Evolutionary conservation across 2,797 vertebrate species (phyloP).

Genomic region (Lacerta bilineata): DNA sequence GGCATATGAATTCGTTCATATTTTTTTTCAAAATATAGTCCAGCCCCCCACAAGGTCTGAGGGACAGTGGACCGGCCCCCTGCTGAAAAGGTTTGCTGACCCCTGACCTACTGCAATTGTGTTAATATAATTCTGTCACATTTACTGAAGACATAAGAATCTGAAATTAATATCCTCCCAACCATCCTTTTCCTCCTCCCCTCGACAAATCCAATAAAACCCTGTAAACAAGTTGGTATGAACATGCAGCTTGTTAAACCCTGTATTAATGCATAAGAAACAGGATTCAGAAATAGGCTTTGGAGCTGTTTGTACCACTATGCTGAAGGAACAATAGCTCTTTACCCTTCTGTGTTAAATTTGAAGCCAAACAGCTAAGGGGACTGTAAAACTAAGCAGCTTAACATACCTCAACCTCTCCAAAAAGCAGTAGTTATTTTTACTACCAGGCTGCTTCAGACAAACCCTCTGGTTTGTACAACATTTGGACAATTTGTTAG

Average conservation of each 20-base stretch:
- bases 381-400: neutral
- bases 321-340: neutral
- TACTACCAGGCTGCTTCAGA: neutral
- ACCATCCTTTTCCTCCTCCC: neutral
- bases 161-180: slow-evolving; percentile 26
- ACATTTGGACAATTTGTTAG: neutral
- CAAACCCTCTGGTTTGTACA: neutral
- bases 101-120: neutral
- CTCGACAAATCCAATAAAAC: slow-evolving; percentile 6
- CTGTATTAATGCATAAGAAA: neutral
- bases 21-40: too few relatives aligned
- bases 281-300: slow-evolving; percentile 1
- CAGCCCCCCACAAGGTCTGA: too few relatives aligned
- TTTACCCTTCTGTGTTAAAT: neutral
- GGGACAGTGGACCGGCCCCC: too few relatives aligned
- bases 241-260: slow-evolving; percentile 18
- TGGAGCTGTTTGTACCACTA: neutral
- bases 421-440: neutral
- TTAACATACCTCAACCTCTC: neutral
- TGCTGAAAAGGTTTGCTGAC: too few relatives aligned
- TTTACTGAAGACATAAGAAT: slow-evolving; percentile 22
- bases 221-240: slow-evolving; percentile 30
- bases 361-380: neutral
- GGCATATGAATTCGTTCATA: too few relatives aligned
- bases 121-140: neutral